Base-by-base conservation (phyloP, 2,113 vertebrate species). In the Furnarius figulus region DNA sequence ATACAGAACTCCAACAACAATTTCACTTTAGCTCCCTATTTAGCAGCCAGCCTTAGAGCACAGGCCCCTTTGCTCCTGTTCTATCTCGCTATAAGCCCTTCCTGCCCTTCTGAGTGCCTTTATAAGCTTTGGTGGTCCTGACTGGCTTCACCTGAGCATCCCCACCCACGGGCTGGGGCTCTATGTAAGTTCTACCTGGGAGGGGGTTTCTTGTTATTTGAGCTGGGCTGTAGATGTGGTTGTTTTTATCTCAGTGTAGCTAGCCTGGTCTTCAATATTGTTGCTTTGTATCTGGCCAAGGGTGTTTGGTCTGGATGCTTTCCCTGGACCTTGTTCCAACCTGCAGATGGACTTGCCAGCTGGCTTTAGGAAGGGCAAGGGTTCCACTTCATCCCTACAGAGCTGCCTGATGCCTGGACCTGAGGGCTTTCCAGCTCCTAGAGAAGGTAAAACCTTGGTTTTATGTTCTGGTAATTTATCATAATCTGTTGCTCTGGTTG, bases 151-250 rank as follows among this genome's bases (percentile, higher is more conserved):
- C 39, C 56, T 81, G 58, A 71, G 33, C 16, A 31, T 49, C 65
- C 50, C n/a, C 31, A 68, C 37, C 67, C 42, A 1, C 6, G 17
- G n/a, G n/a, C 16, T 77, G 59, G 22, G 25, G 6, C 8, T 24
- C 63, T 55, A 3, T 19, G 23, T 35, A 42, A 71, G n/a, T n/a
- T 80, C 73, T 62, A 42, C 28, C 39, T 65, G 17, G 16, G 28
- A 11, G 14, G 40, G 14, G 1, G 19, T 27, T 0, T 2, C 2
- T n/a, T 6, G 2, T 16, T 28, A 5, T 6, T 0, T 37, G 2
- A 56, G 1, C 4, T 10, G 4, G 15, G 2, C 3, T 46, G 2
- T 8, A 8, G 12, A 2, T 15, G 0, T 0, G 3, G 1, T 1
- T 1, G 1, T 33, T 5, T 21, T 3, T 1, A 14, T 9, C 1